A percentile compares a stretch with the other conserved stretches of the same genome.
These are phyloP conservation scores for Callyntrura sp. DNA, from an alignment of 2,888 invertebrate species.

Conservation along the genomic window DNA sequence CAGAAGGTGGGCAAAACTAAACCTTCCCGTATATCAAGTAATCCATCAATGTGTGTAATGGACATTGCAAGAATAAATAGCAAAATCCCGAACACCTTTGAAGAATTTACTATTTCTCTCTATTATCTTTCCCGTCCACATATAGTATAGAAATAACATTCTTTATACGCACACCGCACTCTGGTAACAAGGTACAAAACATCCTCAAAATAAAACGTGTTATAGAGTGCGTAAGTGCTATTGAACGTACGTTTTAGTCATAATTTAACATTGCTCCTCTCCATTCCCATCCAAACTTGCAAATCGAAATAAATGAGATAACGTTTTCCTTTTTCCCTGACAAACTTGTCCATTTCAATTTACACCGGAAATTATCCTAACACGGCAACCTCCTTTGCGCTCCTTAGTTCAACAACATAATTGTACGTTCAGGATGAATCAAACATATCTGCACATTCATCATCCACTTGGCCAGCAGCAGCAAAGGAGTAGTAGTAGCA, in stretches of 20 bases:
- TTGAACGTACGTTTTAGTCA: conserved; percentile 4
- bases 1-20: conserved; percentile 48
- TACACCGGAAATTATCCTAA: conserved; percentile 76
- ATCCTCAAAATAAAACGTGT: background rate
- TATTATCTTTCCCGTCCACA: too few species aligned
- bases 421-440: conserved; percentile 55
- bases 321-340: background rate
- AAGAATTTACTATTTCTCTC: too few species aligned
- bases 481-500: too few species aligned
- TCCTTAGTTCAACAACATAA: conserved; percentile 71
- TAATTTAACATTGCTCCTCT: background rate
- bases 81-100: too few species aligned
- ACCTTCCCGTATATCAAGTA: conserved; percentile 32
- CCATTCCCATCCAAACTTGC: conserved; percentile 19
- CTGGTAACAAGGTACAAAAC: too few species aligned
- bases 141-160: background rate
- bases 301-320: conserved; percentile 3
- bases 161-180: conserved; percentile 3
- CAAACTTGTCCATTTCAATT: conserved; percentile 71
- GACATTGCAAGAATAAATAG: background rate
- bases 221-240: background rate
- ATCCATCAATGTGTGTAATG: conserved; percentile 54
- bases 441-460: conserved; percentile 55
- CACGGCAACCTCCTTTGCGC: conserved; percentile 36
- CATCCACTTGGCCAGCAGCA: conserved; percentile 52